Base-by-base conservation (phyloP, 2,888 invertebrate species). In the Agrotis segetum region DNA sequence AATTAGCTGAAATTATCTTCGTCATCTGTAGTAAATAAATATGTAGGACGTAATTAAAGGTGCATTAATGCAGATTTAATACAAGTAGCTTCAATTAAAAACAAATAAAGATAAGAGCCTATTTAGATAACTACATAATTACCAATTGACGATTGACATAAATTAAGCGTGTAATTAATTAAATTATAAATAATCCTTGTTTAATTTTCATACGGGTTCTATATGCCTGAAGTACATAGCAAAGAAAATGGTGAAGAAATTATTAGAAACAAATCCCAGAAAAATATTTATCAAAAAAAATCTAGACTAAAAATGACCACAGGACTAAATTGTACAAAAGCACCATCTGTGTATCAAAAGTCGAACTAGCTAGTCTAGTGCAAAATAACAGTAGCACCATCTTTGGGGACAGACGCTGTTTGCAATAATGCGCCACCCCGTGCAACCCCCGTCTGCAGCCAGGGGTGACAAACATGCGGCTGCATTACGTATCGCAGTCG, bases 311-410 rank as follows among this genome's bases (percentile, higher is more conserved):
- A 16, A 34, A 53, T 3, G 17, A 9, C 11, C 21, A 60, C 55
- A 50, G 11, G 17, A 56, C 24, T n/a, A 40, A 71, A 67, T 56
- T 52, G 17, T 70, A n/a, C 2, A 29, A 79, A 71, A 90, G 85
- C 94, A 87, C 94, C 96, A 94, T 93, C 96, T 96, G 88, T 88
- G 84, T 88, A 88, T 87, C 92, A 93, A 94, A 94, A 94, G 88
- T 77, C 61, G 92, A 93, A 96, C 95, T 95, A 91, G 86, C 85
- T 91, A 79, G 89, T 89, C 86, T 85, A 88, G 89, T 89, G 90
- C 90, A 89, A 92, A 93, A 93, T 92, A 92, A 92, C 95, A 93
- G 95, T 94, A 93, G 94, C 95, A 92, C 95, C 95, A 95, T 95
- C 95, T 95, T 90, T 91, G 88, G 91, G 91, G 89, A 84, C 86